Base-by-base conservation (phyloP, 2,797 vertebrate genomes). In the Enteromius mattozi region DNA sequence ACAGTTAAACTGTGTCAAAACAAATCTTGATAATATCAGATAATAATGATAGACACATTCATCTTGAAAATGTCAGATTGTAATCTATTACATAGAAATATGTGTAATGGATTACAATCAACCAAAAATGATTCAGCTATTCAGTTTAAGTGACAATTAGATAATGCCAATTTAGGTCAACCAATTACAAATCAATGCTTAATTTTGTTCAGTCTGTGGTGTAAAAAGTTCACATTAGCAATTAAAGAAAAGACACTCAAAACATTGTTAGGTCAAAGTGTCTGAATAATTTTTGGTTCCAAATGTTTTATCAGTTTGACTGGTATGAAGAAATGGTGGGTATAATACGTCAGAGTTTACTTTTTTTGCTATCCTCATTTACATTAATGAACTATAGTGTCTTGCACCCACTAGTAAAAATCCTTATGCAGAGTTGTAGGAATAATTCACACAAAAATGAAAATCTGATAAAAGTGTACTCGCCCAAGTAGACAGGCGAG, bases 361-460 rank as follows among this genome's bases (percentile, higher is more conserved):
- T 21, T n/a, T 3, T 56, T 56, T 56, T 9, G 19, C 51, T n/a
- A 56, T 56, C 7, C 19, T 56, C 51, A 56, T 19, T n/a, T 56
- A n/a, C 19, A 9, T 54, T 21, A 54, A 21, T 54, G 2, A 54
- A 54, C 7, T 54, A 8, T 54, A 54, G 19, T 54, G 19, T 19
- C 51, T 19, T 56, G 51, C 3, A 21, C 51, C 19, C 19, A 9
- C 21, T 54, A 54, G 49, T 54, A 54, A 54, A 54, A 54, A 19
- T 82, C 88, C 87, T 86, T 91, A 89, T 88, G 33, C 21, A 47
- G 5, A 3, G 7, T 49, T 72, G 4, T 24, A 13, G 54, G 21
- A 56, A 27, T 27, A 61, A 27, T 27, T 27, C 12, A 30, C 27
- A 27, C 12, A 63, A 30, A 61, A 27, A 61, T 61, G 4, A 63